Conservation (phyloP, 2,113 vertebrate species). For the Sigmodon hispidus region DNA sequence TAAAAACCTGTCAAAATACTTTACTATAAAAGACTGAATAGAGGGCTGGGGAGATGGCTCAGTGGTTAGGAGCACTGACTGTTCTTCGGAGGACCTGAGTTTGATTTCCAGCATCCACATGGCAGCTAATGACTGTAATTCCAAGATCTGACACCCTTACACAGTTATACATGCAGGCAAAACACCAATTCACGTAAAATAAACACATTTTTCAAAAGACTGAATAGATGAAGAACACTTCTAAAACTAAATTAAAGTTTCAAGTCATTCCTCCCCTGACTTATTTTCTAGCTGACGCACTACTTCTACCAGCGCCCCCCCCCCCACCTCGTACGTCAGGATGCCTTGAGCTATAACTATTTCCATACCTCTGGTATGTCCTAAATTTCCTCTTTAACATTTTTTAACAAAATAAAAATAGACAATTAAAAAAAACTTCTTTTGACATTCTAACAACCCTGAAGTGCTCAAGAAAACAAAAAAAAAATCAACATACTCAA, state of each 20-base stretch:
- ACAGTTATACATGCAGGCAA: too few species aligned
- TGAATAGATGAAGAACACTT: neutral
- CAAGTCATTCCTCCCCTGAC: neutral
- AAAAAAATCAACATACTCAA: conserved; percentile 37
- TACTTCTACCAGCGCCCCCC: neutral
- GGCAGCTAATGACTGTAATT: too few species aligned
- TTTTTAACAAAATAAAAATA: conserved; percentile 38
- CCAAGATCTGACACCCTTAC: too few species aligned
- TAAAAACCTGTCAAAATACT: neutral
- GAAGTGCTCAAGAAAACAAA: neutral
- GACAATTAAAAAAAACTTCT: neutral
- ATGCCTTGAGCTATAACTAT: neutral
- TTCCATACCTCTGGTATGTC: neutral
- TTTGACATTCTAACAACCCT: neutral
- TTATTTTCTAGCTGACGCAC: neutral
- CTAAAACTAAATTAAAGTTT: conserved; percentile 40
- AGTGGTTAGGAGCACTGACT: too few species aligned
- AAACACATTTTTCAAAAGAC: too few species aligned
- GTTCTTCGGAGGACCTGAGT: too few species aligned
- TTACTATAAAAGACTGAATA: neutral
- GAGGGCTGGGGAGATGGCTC: too few species aligned
- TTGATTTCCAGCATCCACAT: too few species aligned
- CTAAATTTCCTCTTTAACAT: conserved; percentile 9
- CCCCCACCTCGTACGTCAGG: neutral
- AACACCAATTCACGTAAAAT: too few species aligned